These are phyloP conservation scores for Eurois occulta DNA, from an alignment of 2,888 invertebrate genomes.

Conservation along the genomic window DNA sequence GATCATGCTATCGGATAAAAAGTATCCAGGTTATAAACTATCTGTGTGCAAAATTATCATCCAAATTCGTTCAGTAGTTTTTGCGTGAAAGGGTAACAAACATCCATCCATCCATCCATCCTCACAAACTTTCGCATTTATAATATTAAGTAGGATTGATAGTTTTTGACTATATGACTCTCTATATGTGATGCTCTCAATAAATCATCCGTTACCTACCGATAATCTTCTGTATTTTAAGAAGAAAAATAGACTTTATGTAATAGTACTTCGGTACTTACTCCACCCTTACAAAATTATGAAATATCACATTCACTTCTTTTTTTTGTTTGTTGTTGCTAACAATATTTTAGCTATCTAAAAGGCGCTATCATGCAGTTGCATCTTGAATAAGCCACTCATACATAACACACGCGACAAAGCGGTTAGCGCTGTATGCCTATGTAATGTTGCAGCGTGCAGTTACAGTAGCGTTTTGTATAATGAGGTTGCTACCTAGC, in stretches of 20 bases:
- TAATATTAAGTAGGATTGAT: too few relatives aligned
- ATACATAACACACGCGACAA: conserved; percentile 15
- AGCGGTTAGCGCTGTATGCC: conserved; percentile 28
- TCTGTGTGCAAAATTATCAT: too few relatives aligned
- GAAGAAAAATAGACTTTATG: not conserved
- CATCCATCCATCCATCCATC: too few relatives aligned
- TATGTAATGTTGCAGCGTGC: conserved; percentile 28
- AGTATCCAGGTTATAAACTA: too few relatives aligned
- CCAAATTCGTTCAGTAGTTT: too few relatives aligned
- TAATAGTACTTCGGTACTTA: not conserved
- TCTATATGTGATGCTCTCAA: too few relatives aligned
- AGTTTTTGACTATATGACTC: too few relatives aligned
- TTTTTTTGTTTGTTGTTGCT: not conserved
- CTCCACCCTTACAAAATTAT: too few relatives aligned
- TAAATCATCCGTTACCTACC: not conserved
- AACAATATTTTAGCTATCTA: not conserved
- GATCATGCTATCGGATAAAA: too few relatives aligned
- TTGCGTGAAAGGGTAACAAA: too few relatives aligned
- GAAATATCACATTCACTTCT: too few relatives aligned
- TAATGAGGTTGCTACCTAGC: conserved; percentile 50
- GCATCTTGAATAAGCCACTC: conserved; percentile 27
- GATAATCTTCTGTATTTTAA: not conserved
- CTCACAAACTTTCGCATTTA: too few relatives aligned
- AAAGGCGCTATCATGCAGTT: conserved; percentile 13
- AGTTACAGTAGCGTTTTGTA: conserved; percentile 43